Conservation (phyloP, 53 echinoderm and acorn worm species). For the Zoroaster sp. region DNA sequence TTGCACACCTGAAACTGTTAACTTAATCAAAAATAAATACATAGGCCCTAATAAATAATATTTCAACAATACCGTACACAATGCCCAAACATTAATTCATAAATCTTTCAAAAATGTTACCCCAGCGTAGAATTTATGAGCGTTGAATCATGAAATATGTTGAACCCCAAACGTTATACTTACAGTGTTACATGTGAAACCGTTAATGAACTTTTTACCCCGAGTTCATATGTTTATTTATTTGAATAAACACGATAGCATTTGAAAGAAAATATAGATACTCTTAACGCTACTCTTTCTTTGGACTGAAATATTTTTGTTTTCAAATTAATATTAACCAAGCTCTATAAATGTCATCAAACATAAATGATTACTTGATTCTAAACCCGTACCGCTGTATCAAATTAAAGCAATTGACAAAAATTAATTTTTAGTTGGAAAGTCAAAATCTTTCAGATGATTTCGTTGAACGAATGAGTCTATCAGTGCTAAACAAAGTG, state of each 20-base stretch:
- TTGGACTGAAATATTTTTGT: no score
- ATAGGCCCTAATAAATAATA: not conserved
- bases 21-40: not conserved
- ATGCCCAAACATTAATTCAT: conserved; percentile 3
- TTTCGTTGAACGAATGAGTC: not conserved
- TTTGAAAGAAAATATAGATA: not conserved
- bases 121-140: conserved; percentile 37
- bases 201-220: conserved; percentile 16
- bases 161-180: not conserved
- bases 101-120: conserved; percentile 14
- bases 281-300: no score
- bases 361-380: no score
- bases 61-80: not conserved
- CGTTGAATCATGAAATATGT: not conserved
- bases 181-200: not conserved
- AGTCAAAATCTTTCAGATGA: no score
- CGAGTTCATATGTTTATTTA: not conserved
- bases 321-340: no score
- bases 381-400: not conserved
- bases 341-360: no score
- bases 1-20: not conserved
- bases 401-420: no score
- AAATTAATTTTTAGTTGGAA: no score
- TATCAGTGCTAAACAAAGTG: not conserved
- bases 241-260: not conserved